Base-by-base conservation (phyloP, 2,113 vertebrate species). In the Leptodactylus fuscus region DNA sequence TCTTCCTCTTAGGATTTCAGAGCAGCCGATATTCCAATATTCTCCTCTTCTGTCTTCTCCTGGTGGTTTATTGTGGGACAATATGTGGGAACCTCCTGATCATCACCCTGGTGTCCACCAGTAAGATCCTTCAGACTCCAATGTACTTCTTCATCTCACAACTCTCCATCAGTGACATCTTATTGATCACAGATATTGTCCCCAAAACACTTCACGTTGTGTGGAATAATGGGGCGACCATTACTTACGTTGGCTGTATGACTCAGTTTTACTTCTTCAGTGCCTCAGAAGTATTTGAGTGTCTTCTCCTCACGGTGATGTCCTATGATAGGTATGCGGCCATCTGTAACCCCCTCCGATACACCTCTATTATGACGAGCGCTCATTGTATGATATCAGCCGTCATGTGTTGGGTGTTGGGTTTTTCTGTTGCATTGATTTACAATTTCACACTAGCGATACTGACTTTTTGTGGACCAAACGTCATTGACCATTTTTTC, bases 111-210 rank as follows among this genome's bases (percentile, higher is more conserved):
- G 58, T 60, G 58, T 60, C n/a, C 24, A 60, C n/a, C 58, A 60
- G n/a, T 2, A 60, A 27, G 58, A 60, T 11, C 58, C 58, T 60
- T 24, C 58, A 60, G n/a, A 60, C 58, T 27, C 58, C 58, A 10
- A 60, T 60, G 58, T 60, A 60, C 58, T 60, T 27, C 58, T 60
- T 60, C n/a, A 60, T 60, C 10, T 60, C 58, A 60, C 58, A 60
- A 11, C 24, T 60, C 7, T 24, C 58, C 58, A 27, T 60, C 58
- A 60, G 58, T 60, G 58, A 60, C 24, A 60, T 60, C 24, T 60
- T 24, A 4, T 24, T 60, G 24, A 24, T 18, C 24, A 27, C 58
- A 60, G 58, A 60, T 60, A 60, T 27, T 60, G 53, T 58, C 22
- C 53, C 53, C 22, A 9, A 58, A 20, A 22, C 9, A 2, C 20